phyloP scores from a whole-genome alignment of 2,113 vertebrate species.

The Pseudorectes ferrugineus region DNA sequence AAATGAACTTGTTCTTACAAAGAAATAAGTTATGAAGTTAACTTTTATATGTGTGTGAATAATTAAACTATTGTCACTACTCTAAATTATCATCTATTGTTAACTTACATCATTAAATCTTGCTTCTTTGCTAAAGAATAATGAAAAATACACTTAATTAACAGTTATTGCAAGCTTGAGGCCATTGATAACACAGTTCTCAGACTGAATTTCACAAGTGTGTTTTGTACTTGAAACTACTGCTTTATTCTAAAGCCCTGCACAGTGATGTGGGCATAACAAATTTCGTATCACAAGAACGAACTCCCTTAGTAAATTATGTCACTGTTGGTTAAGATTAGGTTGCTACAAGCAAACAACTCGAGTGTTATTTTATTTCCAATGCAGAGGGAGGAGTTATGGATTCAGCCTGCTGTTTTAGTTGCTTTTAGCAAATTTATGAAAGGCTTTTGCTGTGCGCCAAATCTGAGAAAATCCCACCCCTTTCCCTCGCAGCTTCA shows the following conservation, averaged over 20 bases:
- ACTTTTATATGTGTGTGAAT: slow-evolving; percentile 78
- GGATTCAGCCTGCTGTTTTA: slow-evolving; percentile 26
- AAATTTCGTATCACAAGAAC: slow-evolving; percentile 32
- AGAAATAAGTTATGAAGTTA: slow-evolving; percentile 80
- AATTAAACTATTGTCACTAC: slow-evolving; percentile 83
- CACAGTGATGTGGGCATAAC: slow-evolving; percentile 16
- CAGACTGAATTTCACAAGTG: slow-evolving; percentile 73
- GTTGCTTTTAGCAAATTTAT: slow-evolving; percentile 44
- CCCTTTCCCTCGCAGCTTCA: not conserved
- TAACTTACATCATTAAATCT: slow-evolving; percentile 81
- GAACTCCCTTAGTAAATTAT: slow-evolving; percentile 38
- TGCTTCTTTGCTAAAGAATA: slow-evolving; percentile 80
- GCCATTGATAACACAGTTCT: slow-evolving; percentile 76
- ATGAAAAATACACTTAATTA: slow-evolving; percentile 84
- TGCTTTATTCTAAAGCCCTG: slow-evolving; percentile 45
- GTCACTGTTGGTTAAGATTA: slow-evolving; percentile 74
- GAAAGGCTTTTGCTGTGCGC: not conserved
- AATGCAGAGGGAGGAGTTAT: slow-evolving; percentile 4
- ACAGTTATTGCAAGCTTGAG: slow-evolving; percentile 77
- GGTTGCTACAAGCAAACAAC: slow-evolving; percentile 67
- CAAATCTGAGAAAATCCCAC: not conserved
- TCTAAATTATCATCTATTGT: slow-evolving; percentile 83
- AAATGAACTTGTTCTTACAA: slow-evolving; percentile 74
- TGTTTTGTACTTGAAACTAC: slow-evolving; percentile 68
- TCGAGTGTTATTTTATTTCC: slow-evolving; percentile 17